A percentile compares a stretch with the other conserved stretches of the same genome.
Conservation (phyloP, 2,113 vertebrate species). For the Amazona guildingii region DNA sequence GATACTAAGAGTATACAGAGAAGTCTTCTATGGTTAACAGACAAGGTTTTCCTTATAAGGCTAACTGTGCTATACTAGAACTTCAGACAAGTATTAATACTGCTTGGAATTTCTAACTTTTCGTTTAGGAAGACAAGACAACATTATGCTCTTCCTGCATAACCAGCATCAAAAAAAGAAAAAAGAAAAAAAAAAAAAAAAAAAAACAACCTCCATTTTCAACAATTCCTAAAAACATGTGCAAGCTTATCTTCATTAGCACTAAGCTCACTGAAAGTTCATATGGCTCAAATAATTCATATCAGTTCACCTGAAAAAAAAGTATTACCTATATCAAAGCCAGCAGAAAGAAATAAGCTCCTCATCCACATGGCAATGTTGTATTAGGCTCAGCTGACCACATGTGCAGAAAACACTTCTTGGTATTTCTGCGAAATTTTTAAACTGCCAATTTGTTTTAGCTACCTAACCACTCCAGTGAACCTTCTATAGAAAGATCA, state of each 20-base stretch:
- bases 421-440: background rate
- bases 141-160: background rate
- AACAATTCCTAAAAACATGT: background rate
- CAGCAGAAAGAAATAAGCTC: background rate
- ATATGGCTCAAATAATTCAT: background rate
- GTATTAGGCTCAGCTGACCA: background rate
- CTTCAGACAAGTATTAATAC: background rate
- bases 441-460: background rate
- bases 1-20: background rate
- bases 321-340: background rate
- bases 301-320: background rate
- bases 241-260: background rate
- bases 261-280: background rate
- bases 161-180: background rate
- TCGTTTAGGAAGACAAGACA: background rate
- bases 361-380: background rate
- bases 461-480: background rate
- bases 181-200: background rate
- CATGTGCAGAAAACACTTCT: background rate
- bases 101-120: background rate
- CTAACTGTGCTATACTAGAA: background rate
- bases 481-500: background rate
- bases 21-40: background rate
- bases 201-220: background rate
- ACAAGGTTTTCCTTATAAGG: constrained; percentile 14